Evolutionary conservation across 2,113 vertebrate genomes (phyloP), one percentile per base, ranked within the genome.

Genomic region (Salvelinus namaycush): DNA sequence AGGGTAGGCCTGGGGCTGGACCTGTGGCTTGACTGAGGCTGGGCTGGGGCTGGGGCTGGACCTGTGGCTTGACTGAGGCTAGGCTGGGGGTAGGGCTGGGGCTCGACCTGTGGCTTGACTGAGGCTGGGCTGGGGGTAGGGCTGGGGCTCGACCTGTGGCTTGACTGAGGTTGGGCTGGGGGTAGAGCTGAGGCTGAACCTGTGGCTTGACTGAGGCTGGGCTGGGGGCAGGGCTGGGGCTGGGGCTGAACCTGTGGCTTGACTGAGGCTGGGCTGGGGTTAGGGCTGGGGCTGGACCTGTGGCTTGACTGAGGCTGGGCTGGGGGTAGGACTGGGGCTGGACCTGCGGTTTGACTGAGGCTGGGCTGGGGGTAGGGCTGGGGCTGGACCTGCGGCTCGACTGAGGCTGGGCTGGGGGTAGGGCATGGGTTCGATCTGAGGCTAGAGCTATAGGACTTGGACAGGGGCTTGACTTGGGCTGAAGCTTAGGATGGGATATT

Each of bases 401-500:
- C 5, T 31, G 29, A 5, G 4, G 29, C 4, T 54, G 51, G n/a
- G 27, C 51, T 54, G 51, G n/a, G 27, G 54, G 24, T 60, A 5
- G 48, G 18, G 71, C 39, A 6, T 14, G 22, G 67, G 5, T 51
- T 29, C 54, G 7, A 39, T 39, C 34, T 39, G 7, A 39, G 75
- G 76, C 22, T 64, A 12, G 60, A 64, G 18, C 54, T 12, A 65
- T 22, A 44, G 39, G 2, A 11, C 39, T 44, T 9, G 24, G 24
- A 16, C 26, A 27, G 14, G 11, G 71, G 73, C 49, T 31, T 31
- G 29, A 31, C 60, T 67, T 73, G 69, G 66, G 22, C 24, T 74
- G 65, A 75, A 24, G 74, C 67, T 77, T 18, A 67, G 26, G 22
- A 9, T 31, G 22, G 65, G 39, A 39, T 39, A 9, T 39, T 39